Evolutionary conservation across 2,888 invertebrate species (phyloP), one percentile per base, ranked within the genome.

Genomic region (Thymelicus sylvestris): DNA sequence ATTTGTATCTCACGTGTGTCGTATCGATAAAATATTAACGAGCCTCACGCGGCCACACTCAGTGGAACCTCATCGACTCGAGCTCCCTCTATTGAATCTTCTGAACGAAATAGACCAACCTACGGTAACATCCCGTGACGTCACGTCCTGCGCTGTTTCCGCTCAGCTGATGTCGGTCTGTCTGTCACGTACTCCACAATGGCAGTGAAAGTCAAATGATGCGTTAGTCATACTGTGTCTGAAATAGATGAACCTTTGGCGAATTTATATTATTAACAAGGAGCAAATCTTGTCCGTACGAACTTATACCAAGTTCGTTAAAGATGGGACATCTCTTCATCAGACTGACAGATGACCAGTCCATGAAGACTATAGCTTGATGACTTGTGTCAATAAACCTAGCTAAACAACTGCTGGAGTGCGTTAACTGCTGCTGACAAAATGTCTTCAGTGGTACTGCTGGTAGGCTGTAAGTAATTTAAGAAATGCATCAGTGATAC

Each of bases 41-140:
- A 57, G 57, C 57, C 57, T 13, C 57, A 57, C 57, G 31, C 57
- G 13, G 38, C 55, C 55, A 31, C 57, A 38, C 31, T 57, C 31
- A 38, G 12, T 6, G 57, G 57, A 57, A 57, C 57, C 57, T 57
- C 13, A 57, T 57, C 15, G 61, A 61, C 19, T 44, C 8, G 19
- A 44, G 61, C 61, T 44, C 39, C 48, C 48, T 67, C 38, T 15
- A 12, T 50, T 64, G 47, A 47, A 39, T 48, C 57, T 38, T 15
- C 69, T 38, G 47, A 10, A 63, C 65, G 60, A 55, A 60, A 71
- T 67, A 67, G 63, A 67, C 48, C 55, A 71, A 63, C 66, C 66
- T 87, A 86, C 84, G 83, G 81, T 83, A 87, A 87, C 88, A 82
- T 86, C 86, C 86, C 86, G 82, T 89, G 90, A 88, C 91, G 91